Conservation (phyloP, 1,140 invertebrate genomes). For the Chironomus tepperi region DNA sequence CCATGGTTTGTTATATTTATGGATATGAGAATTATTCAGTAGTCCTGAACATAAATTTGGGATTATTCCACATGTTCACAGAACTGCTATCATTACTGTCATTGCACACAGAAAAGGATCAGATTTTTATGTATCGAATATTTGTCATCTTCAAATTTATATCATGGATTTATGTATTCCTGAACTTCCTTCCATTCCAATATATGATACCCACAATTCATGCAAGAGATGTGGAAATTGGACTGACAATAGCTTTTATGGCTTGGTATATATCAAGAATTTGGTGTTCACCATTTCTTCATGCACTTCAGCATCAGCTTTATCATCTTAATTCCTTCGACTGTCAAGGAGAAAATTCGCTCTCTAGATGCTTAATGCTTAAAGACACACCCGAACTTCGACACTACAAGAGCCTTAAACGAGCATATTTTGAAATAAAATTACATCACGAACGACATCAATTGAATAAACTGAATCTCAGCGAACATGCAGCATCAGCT, state of each 20-base stretch:
- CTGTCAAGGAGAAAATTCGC: background rate
- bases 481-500: background rate
- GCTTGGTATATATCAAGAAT: slow-evolving; percentile 10
- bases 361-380: background rate
- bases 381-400: background rate
- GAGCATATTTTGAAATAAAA: slow-evolving; percentile 8
- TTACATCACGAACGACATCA: background rate
- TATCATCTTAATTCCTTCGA: background rate
- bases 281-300: background rate
- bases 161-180: background rate
- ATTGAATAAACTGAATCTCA: slow-evolving; percentile 8
- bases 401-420: background rate
- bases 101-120: background rate
- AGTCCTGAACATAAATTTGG: background rate
- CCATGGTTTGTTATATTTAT: background rate
- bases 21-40: slow-evolving; percentile 17
- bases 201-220: slow-evolving; percentile 10
- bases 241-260: background rate
- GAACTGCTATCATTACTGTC: background rate
- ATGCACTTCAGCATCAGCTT: background rate
- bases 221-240: background rate
- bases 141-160: slow-evolving; percentile 3
- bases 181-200: slow-evolving; percentile 4
- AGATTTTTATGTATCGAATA: background rate
- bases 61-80: slow-evolving; percentile 6